A percentile compares a stretch with the other conserved stretches of the same genome.
These are phyloP conservation scores for Sussaba pulchella DNA, from an alignment of 2,888 invertebrate species.

Conservation along the genomic window DNA sequence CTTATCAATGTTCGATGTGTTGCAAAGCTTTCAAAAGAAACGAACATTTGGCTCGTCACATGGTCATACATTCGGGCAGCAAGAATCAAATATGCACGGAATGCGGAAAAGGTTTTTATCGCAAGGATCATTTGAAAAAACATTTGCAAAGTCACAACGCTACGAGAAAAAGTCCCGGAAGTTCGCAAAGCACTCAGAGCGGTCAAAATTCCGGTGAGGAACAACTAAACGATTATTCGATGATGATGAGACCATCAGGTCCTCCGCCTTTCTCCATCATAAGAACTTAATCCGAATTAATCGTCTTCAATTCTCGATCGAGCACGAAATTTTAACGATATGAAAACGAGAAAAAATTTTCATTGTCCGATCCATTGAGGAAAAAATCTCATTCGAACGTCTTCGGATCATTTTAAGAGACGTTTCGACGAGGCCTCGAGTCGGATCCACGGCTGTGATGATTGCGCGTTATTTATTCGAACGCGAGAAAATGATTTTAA, in stretches of 20 bases:
- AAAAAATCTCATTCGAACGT: constrained; percentile 14
- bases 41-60: constrained; percentile 93
- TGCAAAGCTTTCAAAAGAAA: constrained; percentile 93
- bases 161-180: constrained; percentile 87
- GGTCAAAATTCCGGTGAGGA: constrained; percentile 78
- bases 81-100: constrained; percentile 92
- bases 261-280: constrained; percentile 82
- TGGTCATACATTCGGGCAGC: constrained; percentile 93
- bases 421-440: constrained; percentile 7
- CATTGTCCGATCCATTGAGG: not conserved
- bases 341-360: constrained; percentile 5
- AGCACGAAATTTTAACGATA: constrained; percentile 1
- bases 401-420: constrained; percentile 15
- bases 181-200: constrained; percentile 83
- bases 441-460: constrained; percentile 53
- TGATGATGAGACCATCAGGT: constrained; percentile 82
- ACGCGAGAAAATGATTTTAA: no score
- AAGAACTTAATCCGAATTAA: constrained; percentile 75
- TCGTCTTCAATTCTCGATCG: not conserved
- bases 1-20: constrained; percentile 92
- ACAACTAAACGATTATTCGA: constrained; percentile 75
- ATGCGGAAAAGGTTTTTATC: constrained; percentile 92
- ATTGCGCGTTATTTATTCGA: constrained; percentile 6
- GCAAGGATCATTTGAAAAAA: constrained; percentile 93
- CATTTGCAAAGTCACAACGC: constrained; percentile 91